Evolutionary conservation across 2,113 vertebrate genomes (phyloP), one percentile per base, ranked within the genome.

Genomic region (Austrofundulus limnaeus): DNA sequence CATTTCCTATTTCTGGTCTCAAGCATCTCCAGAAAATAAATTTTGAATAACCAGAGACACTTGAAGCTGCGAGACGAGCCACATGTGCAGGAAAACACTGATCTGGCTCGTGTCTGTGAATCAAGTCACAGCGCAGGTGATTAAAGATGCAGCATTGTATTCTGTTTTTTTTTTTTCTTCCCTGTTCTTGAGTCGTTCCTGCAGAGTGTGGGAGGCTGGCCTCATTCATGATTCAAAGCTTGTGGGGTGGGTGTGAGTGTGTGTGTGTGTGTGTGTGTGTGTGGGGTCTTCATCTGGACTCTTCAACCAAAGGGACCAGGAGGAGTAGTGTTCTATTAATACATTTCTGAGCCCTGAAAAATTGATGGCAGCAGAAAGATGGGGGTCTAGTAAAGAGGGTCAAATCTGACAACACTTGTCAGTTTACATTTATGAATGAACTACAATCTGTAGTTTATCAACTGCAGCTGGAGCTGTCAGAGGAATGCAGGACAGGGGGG

Each of bases 171-270:
- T 34, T 34, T 64, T 77, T 82, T 80, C 76, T 71, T 72, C 83
- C 61, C 45, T 57, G 49, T 69, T 85, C 74, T 72, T 23, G 79
- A 81, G 86, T 88, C 23, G 37, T 66, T 78, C 59, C 63, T 75
- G 80, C 66, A 60, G 72, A 82, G 83, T 78, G 82, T 77, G 72
- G 81, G 82, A 86, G 81, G 80, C 71, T 73, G 69, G 54, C 76
- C 81, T 91, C 85, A 91, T 92, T 90, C 87, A 90, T 91, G 86
- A 89, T 91, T 92, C 80, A 92, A 80, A 84, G 75, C 73, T 80
- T 1, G 31, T 41, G 31, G 61, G 65, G 37, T 42, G 25, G 41
- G 61, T 14, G 57, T 16, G 53, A 2, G 62, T 61, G 66, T 63
- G 59, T 25, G 77, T 9, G 56, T 80, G 72, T 61, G 76, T 82